A percentile compares a stretch with the other conserved stretches of the same genome.
Conservation (phyloP, 2,888 invertebrate species). For the Choreutis nemorana region DNA sequence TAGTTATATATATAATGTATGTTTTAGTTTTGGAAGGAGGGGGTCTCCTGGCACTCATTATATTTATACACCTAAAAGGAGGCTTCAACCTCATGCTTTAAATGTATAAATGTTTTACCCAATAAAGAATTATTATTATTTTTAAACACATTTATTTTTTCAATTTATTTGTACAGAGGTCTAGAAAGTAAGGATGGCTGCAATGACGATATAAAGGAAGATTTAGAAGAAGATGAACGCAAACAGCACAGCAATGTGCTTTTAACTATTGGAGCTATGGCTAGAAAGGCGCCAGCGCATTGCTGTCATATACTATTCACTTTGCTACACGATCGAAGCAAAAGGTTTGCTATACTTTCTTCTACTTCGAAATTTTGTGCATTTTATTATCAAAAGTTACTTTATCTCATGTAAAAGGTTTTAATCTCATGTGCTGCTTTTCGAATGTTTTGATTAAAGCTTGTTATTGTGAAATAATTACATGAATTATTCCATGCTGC, state of each 20-base stretch:
- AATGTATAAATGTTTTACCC: no score
- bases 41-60: no score
- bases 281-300: constrained; percentile 70
- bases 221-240: constrained; percentile 49
- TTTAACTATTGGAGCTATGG: constrained; percentile 75
- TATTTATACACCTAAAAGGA: no score
- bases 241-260: constrained; percentile 70
- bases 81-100: no score
- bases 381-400: no score
- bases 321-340: constrained; percentile 71
- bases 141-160: neutral
- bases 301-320: constrained; percentile 72
- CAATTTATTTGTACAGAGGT: constrained; percentile 20
- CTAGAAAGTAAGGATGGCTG: constrained; percentile 31
- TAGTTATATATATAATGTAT: no score
- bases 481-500: no score
- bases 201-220: constrained; percentile 43
- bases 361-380: no score
- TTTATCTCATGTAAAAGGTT: neutral
- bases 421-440: no score
- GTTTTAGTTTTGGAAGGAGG: no score
- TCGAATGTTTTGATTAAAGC: no score
- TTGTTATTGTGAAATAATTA: no score
- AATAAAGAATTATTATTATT: constrained; percentile 2
- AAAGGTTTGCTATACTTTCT: constrained; percentile 21